Base-by-base conservation (phyloP, 2,797 vertebrate species). In the Danio jaintianensis region DNA sequence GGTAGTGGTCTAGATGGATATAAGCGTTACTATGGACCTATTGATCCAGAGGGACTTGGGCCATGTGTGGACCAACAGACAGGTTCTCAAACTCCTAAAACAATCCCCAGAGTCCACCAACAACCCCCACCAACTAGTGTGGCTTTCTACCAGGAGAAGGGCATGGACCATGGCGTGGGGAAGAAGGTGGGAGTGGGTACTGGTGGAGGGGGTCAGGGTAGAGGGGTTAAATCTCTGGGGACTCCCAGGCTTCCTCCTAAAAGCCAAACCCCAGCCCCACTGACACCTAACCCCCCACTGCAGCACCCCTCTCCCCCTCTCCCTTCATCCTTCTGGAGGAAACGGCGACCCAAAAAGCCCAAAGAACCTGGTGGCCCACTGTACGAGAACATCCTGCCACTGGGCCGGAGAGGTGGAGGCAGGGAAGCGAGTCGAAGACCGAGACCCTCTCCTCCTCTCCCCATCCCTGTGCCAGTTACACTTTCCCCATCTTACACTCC, bases 11-110 rank as follows among this genome's bases (percentile, higher is more conserved):
- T 96, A 47, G 96, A 97, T 88, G 95, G 96, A 88, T 97, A 96
- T 92, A 96, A 97, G 88, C 94, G 96, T 79, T 97, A 97, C 86
- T 97, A 97, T 87, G 96, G 96, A 87, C 96, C 96, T 87, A 97
- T 97, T 89, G 96, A 97, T 90, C 96, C 96, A 38, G 96, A 96
- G 92, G 96, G 96, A 85, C 92, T 96, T 87, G 93, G 93, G 78
- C 93, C 95, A 90, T 94, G 94, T 86, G 92, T 94, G 91, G 93
- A 95, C 85, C 93, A 94, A 83, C 94, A 94, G 81, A 90, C 92
- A 91, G 94, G 94, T 83, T 93, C 94, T 85, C 94, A 95, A 91
- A 94, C 94, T 90, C 94, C 94, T 90, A 95, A 95, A 92, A 92
- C 91, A 85, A 90, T 91, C 77, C 93, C 93, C 8, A 93, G 93